Evolutionary conservation across 2,797 vertebrate genomes (phyloP), one percentile per base, ranked within the genome.

Genomic region (Alca torda): DNA sequence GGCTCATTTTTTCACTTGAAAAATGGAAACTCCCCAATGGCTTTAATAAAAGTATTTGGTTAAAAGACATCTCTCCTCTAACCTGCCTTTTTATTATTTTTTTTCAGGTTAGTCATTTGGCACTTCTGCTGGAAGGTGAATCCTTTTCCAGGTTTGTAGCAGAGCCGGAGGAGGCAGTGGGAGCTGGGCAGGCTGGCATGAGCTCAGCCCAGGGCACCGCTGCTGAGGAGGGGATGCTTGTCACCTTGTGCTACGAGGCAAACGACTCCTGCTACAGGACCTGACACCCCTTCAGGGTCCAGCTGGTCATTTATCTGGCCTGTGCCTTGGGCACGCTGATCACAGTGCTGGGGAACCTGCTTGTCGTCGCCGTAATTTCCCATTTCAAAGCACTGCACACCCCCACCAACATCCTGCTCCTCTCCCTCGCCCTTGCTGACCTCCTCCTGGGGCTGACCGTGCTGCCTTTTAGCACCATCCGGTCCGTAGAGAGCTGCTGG

Each of bases 361-460:
- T 98, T 23, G 97, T 98, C 18, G 26, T 97, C 17, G 64, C 97
- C 8, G n/a, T 92, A 1, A 41, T 97, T 77, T 97, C 94, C 57
- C 95, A 96, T 79, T 98, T 97, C 84, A 98, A 93, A 93, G 89
- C 19, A 2, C 96, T 97, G 35, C 97, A 97, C 76, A 97, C 84
- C 2, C 97, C 97, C 59, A 97, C 94, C 67, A 98, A 97, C 81
- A 76, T 96, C 77, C 74, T 97, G 56, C 94, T 98, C 74, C 94
- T 98, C 16, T 98, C 97, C 18, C 93, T 98, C 10, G 91, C 97
- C 11, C 60, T 98, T 85, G 98, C 96, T 3, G 96, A 98, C 93
- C 95, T 98, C 92, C 67, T 97, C 28, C 87, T 98, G 26, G 97
- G 97, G 17, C n/a, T 98, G 54, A 95, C 96, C 0, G 92, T 98